Evolutionary conservation across 2,888 invertebrate genomes (phyloP), one percentile per base, ranked within the genome.

Genomic region (Lycocerus yunnanus): DNA sequence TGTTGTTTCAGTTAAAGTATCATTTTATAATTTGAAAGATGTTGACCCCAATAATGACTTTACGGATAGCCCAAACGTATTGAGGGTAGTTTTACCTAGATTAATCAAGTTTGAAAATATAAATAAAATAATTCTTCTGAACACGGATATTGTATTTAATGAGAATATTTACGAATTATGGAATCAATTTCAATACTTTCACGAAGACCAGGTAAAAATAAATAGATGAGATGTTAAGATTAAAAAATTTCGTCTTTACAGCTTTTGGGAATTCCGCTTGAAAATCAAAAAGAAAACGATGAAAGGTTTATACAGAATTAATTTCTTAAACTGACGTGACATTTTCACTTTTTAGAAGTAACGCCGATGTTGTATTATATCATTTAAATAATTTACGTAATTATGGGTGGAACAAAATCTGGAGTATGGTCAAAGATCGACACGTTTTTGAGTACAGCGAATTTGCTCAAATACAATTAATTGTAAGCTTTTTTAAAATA

Each of bases 381-480:
- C 90, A 95, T 83, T 87, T 97, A 66, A 88, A 90, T 69, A 90
- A 90, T 81, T 89, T 97, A 73, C 90, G 95, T 15, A 87, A 88
- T 5, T 86, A 90, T 15, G 90, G 92, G 81, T 97, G 96, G 94
- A 90, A 90, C 21, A 88, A 89, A 60, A 86, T 94, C 63, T 97
- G 97, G 97, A 89, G 91, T 66, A 88, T 89, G 66, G 91, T 94
- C 1, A 91, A 96, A 0, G 92, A 92, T 82, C 89, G 91, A 77
- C 92, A 94, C 82, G 88, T 96, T 58, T 90, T 90, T 76, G 89
- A 89, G 15, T 91, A 93, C 84, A 87, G 90, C 16, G 90, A 92
- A 72, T 95, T 95, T 3, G 96, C 96, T 87, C 95, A 96, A 88
- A 97, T 97, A 86, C 93, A 97, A 69, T 94, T 97, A 81, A 97